phyloP scores from a whole-genome alignment of 2,797 vertebrate species.

The Dryobates pubescens region DNA sequence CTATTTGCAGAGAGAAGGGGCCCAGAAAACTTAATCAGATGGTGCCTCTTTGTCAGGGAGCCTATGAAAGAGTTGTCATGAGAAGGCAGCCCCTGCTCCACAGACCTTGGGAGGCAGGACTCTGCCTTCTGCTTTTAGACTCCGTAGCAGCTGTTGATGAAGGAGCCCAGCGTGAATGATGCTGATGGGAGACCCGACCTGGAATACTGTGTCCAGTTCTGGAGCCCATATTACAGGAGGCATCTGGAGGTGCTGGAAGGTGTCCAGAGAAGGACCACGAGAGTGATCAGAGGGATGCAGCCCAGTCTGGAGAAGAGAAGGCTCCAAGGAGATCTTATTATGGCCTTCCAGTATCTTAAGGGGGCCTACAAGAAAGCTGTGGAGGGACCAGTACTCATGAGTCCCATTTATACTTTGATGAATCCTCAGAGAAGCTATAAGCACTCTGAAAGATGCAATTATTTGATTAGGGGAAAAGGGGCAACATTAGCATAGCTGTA shows the following conservation, averaged over 20 bases:
- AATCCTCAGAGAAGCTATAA: neutral
- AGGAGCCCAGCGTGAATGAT: neutral
- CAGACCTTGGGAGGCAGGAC: neutral
- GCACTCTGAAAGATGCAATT: neutral
- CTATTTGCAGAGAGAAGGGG: neutral
- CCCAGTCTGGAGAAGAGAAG: too few relatives aligned
- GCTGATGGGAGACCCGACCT: neutral
- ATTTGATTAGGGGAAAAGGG: neutral
- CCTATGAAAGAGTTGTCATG: neutral
- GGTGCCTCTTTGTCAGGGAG: neutral
- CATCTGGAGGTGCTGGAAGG: too few relatives aligned
- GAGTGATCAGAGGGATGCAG: too few relatives aligned
- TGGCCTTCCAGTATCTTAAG: too few relatives aligned
- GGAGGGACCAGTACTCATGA: neutral
- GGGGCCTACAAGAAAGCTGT: too few relatives aligned
- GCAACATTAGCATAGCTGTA: accelerated
- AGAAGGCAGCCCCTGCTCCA: neutral
- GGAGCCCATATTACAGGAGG: too few relatives aligned
- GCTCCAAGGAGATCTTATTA: too few relatives aligned
- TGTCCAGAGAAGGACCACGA: too few relatives aligned
- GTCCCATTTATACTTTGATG: neutral
- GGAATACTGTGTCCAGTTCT: too few relatives aligned
- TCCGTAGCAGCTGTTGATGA: neutral
- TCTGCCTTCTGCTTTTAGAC: conserved; percentile 13
- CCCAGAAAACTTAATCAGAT: neutral